phyloP scores from a whole-genome alignment of 2,113 vertebrate species.

The Zingel zingel region DNA sequence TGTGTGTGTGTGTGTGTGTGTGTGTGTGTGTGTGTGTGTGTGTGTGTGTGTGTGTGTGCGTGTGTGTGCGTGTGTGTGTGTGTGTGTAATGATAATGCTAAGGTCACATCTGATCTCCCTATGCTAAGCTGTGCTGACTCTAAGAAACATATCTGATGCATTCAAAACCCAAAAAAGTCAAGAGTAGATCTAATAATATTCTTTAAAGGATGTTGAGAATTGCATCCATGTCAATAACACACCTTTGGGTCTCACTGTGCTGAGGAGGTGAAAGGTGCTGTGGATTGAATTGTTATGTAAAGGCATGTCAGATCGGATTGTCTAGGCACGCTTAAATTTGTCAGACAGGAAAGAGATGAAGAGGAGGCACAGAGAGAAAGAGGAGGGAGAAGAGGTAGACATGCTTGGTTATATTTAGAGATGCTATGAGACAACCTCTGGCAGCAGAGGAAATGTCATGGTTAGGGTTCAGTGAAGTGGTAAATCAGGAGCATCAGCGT shows the following conservation, averaged over 20 bases:
- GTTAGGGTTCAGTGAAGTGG: constrained; percentile 82
- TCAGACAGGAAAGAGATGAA: constrained; percentile 77
- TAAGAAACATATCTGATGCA: constrained; percentile 54
- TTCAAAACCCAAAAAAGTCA: constrained; percentile 46
- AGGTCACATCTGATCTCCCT: constrained; percentile 69
- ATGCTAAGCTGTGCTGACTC: constrained; percentile 54
- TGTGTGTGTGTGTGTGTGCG: constrained; percentile 27
- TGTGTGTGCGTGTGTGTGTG: constrained; percentile 19
- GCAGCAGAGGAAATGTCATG: constrained; percentile 80
- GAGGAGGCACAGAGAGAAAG: constrained; percentile 68
- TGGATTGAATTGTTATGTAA: constrained; percentile 83
- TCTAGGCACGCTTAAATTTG: constrained; percentile 77
- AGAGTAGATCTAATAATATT: constrained; percentile 57
- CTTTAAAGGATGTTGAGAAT: constrained; percentile 56
- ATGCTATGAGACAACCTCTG: constrained; percentile 76
- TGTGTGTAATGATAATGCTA: constrained; percentile 47
- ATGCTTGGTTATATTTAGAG: constrained; percentile 79
- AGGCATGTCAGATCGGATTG: constrained; percentile 80
- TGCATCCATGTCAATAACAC: constrained; percentile 69
- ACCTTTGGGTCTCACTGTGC: constrained; percentile 60
- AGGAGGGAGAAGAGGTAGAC: constrained; percentile 70
- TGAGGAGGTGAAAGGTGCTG: constrained; percentile 63
- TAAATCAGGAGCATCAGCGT: constrained; percentile 81
- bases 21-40: constrained; percentile 20
- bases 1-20: constrained; percentile 21